Conservation (phyloP, 2,113 vertebrate genomes). For the Fulmarus glacialis region DNA sequence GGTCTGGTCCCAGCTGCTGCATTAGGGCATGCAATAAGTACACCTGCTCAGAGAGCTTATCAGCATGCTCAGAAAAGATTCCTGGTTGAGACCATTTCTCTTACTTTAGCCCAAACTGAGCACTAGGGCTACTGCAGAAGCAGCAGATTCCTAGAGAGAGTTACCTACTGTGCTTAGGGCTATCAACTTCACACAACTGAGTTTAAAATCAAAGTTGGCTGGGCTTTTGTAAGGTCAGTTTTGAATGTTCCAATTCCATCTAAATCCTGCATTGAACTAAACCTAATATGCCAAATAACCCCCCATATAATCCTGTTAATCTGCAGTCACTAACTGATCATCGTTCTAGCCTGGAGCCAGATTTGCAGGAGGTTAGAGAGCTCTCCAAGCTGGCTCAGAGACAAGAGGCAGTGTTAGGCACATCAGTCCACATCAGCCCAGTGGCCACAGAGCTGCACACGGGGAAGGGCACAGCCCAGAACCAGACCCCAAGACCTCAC, state of each 20-base stretch:
- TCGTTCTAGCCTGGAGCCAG: not conserved
- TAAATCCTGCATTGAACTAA: not conserved
- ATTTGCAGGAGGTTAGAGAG: not conserved
- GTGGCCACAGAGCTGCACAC: rapidly evolving
- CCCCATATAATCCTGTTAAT: not conserved
- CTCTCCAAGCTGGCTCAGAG: not conserved
- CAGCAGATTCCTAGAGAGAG: not conserved
- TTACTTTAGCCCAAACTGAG: not conserved
- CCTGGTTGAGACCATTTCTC: not conserved
- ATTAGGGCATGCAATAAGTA: not conserved
- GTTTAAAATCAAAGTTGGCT: not conserved
- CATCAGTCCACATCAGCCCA: not conserved
- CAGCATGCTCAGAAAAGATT: not conserved
- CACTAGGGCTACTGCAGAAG: not conserved
- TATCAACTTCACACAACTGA: not conserved
- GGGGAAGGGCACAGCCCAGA: not conserved
- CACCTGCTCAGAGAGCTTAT: not conserved
- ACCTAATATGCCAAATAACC: not conserved
- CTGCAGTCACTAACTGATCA: not conserved
- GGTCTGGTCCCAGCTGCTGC: not conserved
- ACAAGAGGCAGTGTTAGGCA: not conserved
- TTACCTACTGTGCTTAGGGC: not conserved
- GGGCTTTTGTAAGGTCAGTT: not conserved
- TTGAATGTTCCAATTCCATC: not conserved
- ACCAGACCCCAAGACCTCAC: not conserved